Evolutionary conservation across 2,888 invertebrate genomes (phyloP).

Genomic region (Auanema freiburgensis): DNA sequence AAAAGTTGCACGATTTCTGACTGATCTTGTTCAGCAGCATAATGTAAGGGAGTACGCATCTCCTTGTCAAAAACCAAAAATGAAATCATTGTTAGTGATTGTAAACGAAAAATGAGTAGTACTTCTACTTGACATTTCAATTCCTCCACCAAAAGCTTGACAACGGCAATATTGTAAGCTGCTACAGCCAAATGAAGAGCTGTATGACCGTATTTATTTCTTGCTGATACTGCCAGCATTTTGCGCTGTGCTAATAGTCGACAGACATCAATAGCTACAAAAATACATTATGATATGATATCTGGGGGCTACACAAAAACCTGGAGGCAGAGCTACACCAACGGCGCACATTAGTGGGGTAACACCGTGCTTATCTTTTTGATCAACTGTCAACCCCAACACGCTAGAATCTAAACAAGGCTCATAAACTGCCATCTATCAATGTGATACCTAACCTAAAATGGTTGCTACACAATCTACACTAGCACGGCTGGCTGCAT

Average conservation of each 20-base stretch:
- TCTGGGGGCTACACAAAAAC: too few relatives aligned
- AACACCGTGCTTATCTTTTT: conserved; percentile 46
- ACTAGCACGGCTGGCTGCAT: conserved; percentile 48
- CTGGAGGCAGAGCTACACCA: conserved; percentile 39
- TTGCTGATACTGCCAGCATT: conserved; percentile 22
- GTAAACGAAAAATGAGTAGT: background rate
- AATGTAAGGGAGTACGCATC: conserved; percentile 53
- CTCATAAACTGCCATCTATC: background rate
- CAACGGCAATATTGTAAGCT: conserved; percentile 46
- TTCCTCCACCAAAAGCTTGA: conserved; percentile 41
- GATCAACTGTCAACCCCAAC: conserved; percentile 50
- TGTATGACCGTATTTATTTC: conserved; percentile 39
- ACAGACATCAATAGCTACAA: conserved; percentile 45
- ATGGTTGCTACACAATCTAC: conserved; percentile 29
- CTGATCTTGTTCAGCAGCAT: conserved; percentile 45
- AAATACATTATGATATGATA: too few relatives aligned
- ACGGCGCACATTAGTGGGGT: conserved; percentile 61
- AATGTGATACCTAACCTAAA: conserved; percentile 16
- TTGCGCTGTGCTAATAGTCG: conserved; percentile 45
- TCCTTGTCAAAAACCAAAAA: conserved; percentile 49
- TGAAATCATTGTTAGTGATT: too few relatives aligned
- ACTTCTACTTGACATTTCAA: conserved; percentile 27
- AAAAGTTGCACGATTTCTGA: conserved; percentile 46
- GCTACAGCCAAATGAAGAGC: conserved; percentile 59
- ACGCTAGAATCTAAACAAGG: conserved; percentile 16